Evolutionary conservation across 2,797 vertebrate species (phyloP).

Genomic region (Danio aesculapii): DNA sequence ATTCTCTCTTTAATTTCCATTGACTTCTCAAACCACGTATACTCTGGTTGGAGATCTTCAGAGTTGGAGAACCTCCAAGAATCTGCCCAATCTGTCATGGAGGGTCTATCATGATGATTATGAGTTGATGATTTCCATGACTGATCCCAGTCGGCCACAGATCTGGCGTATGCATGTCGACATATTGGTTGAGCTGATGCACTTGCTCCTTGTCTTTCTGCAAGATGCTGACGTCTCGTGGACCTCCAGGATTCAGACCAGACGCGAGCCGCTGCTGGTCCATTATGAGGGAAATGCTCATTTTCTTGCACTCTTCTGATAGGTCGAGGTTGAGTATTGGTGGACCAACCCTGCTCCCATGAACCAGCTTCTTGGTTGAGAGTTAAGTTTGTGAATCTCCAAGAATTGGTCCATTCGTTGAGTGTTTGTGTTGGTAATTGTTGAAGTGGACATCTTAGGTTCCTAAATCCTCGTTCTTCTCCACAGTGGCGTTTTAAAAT

Average conservation of each 20-base stretch:
- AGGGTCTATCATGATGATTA: constrained; percentile 63
- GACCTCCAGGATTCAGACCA: constrained; percentile 71
- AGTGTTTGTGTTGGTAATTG: constrained; percentile 34
- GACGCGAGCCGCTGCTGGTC: constrained; percentile 37
- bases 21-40: constrained; percentile 28
- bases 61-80: constrained; percentile 65
- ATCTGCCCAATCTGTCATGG: constrained; percentile 66
- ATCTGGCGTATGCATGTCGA: not conserved
- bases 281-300: constrained; percentile 57
- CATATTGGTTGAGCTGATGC: constrained; percentile 9
- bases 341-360: constrained; percentile 68
- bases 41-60: constrained; percentile 16
- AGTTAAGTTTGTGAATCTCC: constrained; percentile 57
- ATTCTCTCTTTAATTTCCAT: constrained; percentile 61
- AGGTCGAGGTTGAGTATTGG: constrained; percentile 27
- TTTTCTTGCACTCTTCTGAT: constrained; percentile 44
- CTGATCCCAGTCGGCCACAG: constrained; percentile 64
- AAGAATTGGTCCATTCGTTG: constrained; percentile 66
- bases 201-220: constrained; percentile 20
- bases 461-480: constrained; percentile 57
- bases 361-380: constrained; percentile 61
- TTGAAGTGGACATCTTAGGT: constrained; percentile 40
- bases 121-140: constrained; percentile 68
- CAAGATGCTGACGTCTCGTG: constrained; percentile 43
- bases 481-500: constrained; percentile 62